A percentile compares a stretch with the other conserved stretches of the same genome.
These are phyloP conservation scores for Hirtodrosophila trivittata DNA, from an alignment of 2,888 invertebrate species.

Conservation along the genomic window DNA sequence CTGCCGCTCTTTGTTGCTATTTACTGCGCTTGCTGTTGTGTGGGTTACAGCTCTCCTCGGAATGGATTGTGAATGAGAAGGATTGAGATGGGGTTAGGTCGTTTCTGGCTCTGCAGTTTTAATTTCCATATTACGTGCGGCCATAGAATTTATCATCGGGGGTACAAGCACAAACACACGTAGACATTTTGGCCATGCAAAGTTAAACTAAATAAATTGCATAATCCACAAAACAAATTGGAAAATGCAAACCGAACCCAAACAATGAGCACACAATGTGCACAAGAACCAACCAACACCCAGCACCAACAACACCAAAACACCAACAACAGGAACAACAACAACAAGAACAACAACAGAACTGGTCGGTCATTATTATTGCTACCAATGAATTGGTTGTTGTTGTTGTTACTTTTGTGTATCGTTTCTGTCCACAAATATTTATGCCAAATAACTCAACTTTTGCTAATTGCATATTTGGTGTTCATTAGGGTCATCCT, in stretches of 20 bases:
- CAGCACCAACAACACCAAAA: slow-evolving; percentile 17
- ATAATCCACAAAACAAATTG: slow-evolving; percentile 68
- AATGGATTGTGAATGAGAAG: background rate
- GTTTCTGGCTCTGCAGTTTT: slow-evolving; percentile 38
- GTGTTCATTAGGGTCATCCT: slow-evolving; percentile 72
- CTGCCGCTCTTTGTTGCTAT: slow-evolving; percentile 19
- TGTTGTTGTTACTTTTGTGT: slow-evolving; percentile 23
- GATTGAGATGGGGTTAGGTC: background rate
- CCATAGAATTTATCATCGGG: slow-evolving; percentile 74
- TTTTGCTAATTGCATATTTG: slow-evolving; percentile 77
- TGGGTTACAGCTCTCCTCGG: background rate
- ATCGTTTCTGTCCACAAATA: slow-evolving; percentile 64
- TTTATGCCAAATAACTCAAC: slow-evolving; percentile 72
- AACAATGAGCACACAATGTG: slow-evolving; percentile 57
- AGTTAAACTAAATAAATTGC: slow-evolving; percentile 68
- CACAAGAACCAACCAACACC: slow-evolving; percentile 26
- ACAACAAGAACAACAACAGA: slow-evolving; percentile 15
- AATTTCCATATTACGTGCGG: slow-evolving; percentile 80
- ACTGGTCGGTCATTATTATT: slow-evolving; percentile 45
- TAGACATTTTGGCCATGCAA: slow-evolving; percentile 46
- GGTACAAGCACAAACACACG: slow-evolving; percentile 23
- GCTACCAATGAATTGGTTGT: slow-evolving; percentile 34
- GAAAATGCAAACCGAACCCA: slow-evolving; percentile 61
- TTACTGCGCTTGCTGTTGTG: slow-evolving; percentile 13
- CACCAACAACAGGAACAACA: slow-evolving; percentile 5